Base-by-base conservation (phyloP, 1,140 invertebrate species). In the Papilio aristodemus region DNA sequence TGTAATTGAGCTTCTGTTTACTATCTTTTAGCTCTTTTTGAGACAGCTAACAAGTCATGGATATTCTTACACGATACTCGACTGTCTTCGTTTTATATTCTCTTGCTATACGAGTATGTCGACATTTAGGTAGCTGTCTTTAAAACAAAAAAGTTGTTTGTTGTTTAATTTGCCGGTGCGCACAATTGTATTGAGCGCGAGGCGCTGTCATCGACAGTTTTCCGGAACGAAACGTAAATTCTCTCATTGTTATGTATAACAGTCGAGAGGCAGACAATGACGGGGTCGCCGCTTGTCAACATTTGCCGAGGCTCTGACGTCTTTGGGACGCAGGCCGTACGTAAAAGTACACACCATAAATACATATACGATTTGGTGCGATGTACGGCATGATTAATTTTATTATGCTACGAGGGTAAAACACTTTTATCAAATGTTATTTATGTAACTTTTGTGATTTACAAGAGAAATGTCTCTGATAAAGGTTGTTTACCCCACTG, bases 271-370 rank as follows among this genome's bases (percentile, higher is more conserved):
- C 57, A 71, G 59, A 79, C 71, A 74, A 73, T 75, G 32, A 71
- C 50, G 68, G n/a, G 36, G 59, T 60, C 64, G 72, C 19, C 63
- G 39, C 27, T 32, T 71, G 74, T 78, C 71, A 80, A 83, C 79
- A 81, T 80, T 83, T 76, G 71, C 59, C 67, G 39, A 71, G 46
- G 41, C 43, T 41, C 67, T 80, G 77, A 80, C 77, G 80, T 83
- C 73, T 76, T 78, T 71, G 25, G n/a, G 32, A 19, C 57, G 58
- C 27, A 37, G 60, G 46, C 43, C 13, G 57, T 43, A 67, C 43
- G 37, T 32, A 41, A 46, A 60, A 72, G 11, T 69, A 66, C 25
- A 13, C 57, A 27, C 57, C 46, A 54, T 54, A 22, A 54, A 50
- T 13, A 58, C 57, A 32, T 32, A 58, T 58, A 58, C 25, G 27